Base-by-base conservation (phyloP, 2,113 vertebrate genomes). In the Muntiacus muntjak region DNA sequence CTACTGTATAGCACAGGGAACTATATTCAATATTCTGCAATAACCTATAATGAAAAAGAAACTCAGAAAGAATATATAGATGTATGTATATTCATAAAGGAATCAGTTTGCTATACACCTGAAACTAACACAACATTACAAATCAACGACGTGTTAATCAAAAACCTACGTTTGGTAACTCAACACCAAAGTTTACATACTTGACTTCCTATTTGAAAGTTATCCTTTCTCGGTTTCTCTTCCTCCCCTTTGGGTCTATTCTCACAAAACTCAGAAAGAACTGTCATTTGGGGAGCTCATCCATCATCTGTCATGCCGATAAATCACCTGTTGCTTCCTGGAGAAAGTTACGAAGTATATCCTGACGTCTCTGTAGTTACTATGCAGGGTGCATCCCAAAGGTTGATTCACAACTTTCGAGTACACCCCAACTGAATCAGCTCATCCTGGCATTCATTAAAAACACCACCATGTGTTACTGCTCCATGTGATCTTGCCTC, bases 391-490 rank as follows among this genome's bases (percentile, higher is more conserved):
- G 50, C 25, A 40, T 30, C n/a, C 47, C 21, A 30, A 78, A 90
- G 40, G 58, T 3, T 62, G 54, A 87, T 10, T 52, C n/a, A 30
- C 85, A 40, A 64, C 54, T 57, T 83, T 14, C 2, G 15, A 4
- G 2, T 1, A 3, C 0, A 26, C 45, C 62, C 11, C 3, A 15
- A 26, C 16, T 1, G 7, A 81, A 50, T 26, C 47, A n/a, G 47
- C n/a, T 76, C n/a, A 26, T 58, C 47, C 95, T n/a, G 55, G 79
- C 23, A 33, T 40, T 33, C 74, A 26, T 6, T 25, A n/a, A 45
- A 76, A 21, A 2, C 28, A 81, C 28, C 30, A 21, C 47, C 15
- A 6, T 12, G 47, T 28, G 14, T 19, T 11, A 78, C 30, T 10
- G 6, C 64, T 78, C 23, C 43, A 9, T 15, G 25, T 30, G 74